Percentiles rank a stretch among this genome's conserved stretches.
Evolutionary conservation across 2,797 vertebrate genomes (phyloP).

Genomic region (Ctenochaetus hawaiiensis): DNA sequence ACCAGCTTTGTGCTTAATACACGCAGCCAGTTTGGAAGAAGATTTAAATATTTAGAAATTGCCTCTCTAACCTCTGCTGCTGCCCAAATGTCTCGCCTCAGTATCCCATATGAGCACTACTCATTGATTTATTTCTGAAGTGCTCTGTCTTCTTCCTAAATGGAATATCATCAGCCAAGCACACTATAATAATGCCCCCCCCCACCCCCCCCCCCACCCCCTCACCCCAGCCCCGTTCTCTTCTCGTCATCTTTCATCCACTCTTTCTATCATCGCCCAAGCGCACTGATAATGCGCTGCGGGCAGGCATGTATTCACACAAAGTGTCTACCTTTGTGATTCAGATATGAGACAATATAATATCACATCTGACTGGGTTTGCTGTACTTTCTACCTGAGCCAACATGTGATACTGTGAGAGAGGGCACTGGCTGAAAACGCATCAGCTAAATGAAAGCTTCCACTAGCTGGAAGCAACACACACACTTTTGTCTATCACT

Average conservation of each 20-base stretch:
- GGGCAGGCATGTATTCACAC: slow-evolving; percentile 25
- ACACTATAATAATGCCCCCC: slow-evolving; percentile 36
- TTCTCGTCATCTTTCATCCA: slow-evolving; percentile 39
- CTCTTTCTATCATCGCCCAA: slow-evolving; percentile 41
- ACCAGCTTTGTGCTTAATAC: slow-evolving; percentile 20
- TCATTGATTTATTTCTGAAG: slow-evolving; percentile 67
- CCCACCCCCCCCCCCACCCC: too few species aligned
- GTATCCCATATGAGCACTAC: slow-evolving; percentile 54
- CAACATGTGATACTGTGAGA: slow-evolving; percentile 19
- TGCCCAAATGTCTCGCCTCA: slow-evolving; percentile 40
- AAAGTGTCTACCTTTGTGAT: slow-evolving; percentile 31
- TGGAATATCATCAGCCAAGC: slow-evolving; percentile 63
- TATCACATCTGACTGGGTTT: slow-evolving; percentile 26
- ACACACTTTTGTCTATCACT: slow-evolving; percentile 12
- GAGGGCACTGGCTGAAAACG: slow-evolving; percentile 30
- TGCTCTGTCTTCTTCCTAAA: slow-evolving; percentile 64
- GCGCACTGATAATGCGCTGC: slow-evolving; percentile 34
- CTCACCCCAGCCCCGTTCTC: neutral
- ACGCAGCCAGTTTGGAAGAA: slow-evolving; percentile 15
- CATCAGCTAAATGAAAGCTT: slow-evolving; percentile 48
- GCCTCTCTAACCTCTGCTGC: slow-evolving; percentile 53
- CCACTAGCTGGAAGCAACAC: slow-evolving; percentile 2
- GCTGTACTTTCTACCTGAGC: slow-evolving; percentile 39
- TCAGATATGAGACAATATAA: slow-evolving; percentile 35
- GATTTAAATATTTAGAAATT: slow-evolving; percentile 54